Evolutionary conservation across 2,113 vertebrate species (phyloP).

Genomic region (Romanogobio albipinnatus): DNA sequence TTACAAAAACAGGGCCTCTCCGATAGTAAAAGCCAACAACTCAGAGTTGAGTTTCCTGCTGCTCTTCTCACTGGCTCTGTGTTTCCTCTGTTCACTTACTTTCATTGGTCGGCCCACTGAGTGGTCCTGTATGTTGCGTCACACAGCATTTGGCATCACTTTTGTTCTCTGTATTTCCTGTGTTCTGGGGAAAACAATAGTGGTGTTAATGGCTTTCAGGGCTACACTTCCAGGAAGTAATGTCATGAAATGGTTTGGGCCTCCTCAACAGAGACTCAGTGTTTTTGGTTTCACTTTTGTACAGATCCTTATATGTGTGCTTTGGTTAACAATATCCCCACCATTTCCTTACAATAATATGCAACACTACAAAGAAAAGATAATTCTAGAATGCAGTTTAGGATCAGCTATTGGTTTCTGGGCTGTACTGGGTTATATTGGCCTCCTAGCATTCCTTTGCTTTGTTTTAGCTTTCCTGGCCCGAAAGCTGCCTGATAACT

Average conservation of each 20-base stretch:
- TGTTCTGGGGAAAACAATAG: conserved; percentile 72
- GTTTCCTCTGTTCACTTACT: conserved; percentile 72
- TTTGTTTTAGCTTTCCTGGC: conserved; percentile 1
- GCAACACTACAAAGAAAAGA: conserved; percentile 61
- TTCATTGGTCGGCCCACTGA: conserved; percentile 73
- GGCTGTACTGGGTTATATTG: conserved; percentile 71
- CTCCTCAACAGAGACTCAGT: conserved; percentile 68
- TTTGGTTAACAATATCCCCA: conserved; percentile 66
- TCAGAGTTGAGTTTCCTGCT: conserved; percentile 71
- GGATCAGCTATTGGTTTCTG: conserved; percentile 70
- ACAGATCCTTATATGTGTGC: conserved; percentile 68
- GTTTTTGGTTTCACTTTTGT: conserved; percentile 65
- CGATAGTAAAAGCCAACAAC: conserved; percentile 74
- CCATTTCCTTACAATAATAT: conserved; percentile 66
- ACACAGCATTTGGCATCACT: conserved; percentile 71
- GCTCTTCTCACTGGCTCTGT: conserved; percentile 69
- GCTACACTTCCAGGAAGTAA: conserved; percentile 69
- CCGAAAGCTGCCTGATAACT: background rate
- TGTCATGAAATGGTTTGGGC: conserved; percentile 72
- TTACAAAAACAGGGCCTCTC: conserved; percentile 64
- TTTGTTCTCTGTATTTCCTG: conserved; percentile 75
- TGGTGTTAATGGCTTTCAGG: conserved; percentile 71
- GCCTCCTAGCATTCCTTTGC: conserved; percentile 66
- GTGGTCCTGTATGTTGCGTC: conserved; percentile 75
- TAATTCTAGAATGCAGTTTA: conserved; percentile 69